phyloP scores from a whole-genome alignment of 1,140 invertebrate species.

The Samia ricini region DNA sequence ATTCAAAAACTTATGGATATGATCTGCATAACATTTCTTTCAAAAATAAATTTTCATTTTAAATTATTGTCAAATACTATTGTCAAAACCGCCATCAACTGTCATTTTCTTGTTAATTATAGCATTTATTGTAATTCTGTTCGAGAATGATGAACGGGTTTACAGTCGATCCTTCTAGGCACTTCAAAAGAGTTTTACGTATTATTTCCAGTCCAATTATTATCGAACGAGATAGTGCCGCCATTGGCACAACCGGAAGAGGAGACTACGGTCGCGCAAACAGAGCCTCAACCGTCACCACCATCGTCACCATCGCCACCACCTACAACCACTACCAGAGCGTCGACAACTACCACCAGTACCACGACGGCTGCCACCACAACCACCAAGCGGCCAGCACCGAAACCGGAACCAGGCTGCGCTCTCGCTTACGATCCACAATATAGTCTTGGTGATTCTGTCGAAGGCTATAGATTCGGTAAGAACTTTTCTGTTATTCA shows the following conservation, averaged over 20 bases:
- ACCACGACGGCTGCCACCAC: slow-evolving; percentile 16
- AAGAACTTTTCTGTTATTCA: too few relatives aligned
- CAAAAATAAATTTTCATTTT: too few relatives aligned
- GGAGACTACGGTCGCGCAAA: too few relatives aligned
- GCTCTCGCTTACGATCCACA: slow-evolving; percentile 52
- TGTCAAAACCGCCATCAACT: too few relatives aligned
- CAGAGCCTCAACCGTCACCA: neutral
- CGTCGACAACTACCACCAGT: slow-evolving; percentile 18
- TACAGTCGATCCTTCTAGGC: too few relatives aligned
- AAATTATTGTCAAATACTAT: too few relatives aligned
- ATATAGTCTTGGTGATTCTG: slow-evolving; percentile 49
- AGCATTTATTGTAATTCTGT: too few relatives aligned
- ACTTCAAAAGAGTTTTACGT: neutral
- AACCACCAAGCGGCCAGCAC: slow-evolving; percentile 43
- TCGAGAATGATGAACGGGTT: too few relatives aligned
- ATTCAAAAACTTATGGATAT: too few relatives aligned
- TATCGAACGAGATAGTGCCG: slow-evolving; percentile 8
- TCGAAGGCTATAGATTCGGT: slow-evolving; percentile 64
- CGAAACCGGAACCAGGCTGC: slow-evolving; percentile 53
- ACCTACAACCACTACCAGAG: slow-evolving; percentile 14
- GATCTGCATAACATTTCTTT: too few relatives aligned
- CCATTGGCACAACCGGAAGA: neutral
- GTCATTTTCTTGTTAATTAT: too few relatives aligned
- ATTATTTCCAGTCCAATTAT: neutral
- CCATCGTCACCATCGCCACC: slow-evolving; percentile 4